phyloP scores from a whole-genome alignment of 2,797 vertebrate genomes.

The Amphiprion clarkii region DNA sequence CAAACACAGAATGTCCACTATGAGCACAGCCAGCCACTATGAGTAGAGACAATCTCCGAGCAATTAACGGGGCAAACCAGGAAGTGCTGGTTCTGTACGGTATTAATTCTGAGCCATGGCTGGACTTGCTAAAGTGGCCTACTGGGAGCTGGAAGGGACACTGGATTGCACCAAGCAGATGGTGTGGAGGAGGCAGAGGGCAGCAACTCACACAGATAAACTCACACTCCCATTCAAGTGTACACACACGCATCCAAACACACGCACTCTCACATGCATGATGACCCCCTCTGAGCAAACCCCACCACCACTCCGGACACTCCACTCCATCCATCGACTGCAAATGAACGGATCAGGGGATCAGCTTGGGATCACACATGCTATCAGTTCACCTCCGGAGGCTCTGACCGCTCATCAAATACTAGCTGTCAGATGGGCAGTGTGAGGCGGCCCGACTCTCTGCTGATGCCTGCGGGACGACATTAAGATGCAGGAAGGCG shows the following conservation, averaged over 20 bases:
- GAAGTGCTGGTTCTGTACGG: not conserved
- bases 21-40: not conserved
- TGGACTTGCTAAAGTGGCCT: constrained; percentile 40
- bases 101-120: constrained; percentile 56
- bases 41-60: constrained; percentile 7
- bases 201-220: constrained; percentile 25
- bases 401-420: constrained; percentile 13
- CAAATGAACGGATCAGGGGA: constrained; percentile 35
- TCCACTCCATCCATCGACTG: constrained; percentile 30
- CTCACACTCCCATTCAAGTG: constrained; percentile 11
- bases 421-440: not conserved
- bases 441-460: not conserved
- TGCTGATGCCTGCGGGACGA: not conserved
- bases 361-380: constrained; percentile 6
- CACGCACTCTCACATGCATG: not conserved
- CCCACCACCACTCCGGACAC: constrained; percentile 1
- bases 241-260: not conserved
- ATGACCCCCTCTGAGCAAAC: constrained; percentile 41
- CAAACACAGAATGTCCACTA: not conserved
- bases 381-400: constrained; percentile 2
- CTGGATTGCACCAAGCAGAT: constrained; percentile 49
- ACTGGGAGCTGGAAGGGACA: constrained; percentile 38
- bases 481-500: not conserved
- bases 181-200: constrained; percentile 36
- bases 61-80: constrained; percentile 22